Evolutionary conservation across 2,113 vertebrate species (phyloP), one percentile per base, ranked within the genome.

Genomic region (Poicephalus gulielmi): DNA sequence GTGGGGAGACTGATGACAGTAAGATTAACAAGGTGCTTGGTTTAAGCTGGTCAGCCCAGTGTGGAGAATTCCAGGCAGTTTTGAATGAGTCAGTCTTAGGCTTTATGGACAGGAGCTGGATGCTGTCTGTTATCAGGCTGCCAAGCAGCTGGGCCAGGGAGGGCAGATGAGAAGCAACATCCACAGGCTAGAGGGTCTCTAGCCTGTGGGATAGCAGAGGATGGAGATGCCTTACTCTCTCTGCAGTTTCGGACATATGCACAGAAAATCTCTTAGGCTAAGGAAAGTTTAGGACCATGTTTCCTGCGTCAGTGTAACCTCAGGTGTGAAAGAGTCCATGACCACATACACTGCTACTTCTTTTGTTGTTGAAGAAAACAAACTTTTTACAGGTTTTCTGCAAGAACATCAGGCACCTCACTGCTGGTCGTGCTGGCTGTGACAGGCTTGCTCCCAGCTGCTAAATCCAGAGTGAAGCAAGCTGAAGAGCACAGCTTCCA

Each of bases 21-120:
- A 11, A 23, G 43, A 44, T 23, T 33, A 50, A 11, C 49, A 70
- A 50, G 22, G 44, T 0, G 1, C 20, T 70, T n/a, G 16, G 16
- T 41, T 91, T 62, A 64, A 33, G 47, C 49, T 22, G 25, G 5
- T 47, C 0, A 0, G 6, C 44, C 10, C 17, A 31, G 16, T 13
- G 27, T 49, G 46, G 60, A 46, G 66, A 75, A 63, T 3, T 27
- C 11, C 41, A 16, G 33, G 22, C 3, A 41, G 17, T 35, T 94
- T 86, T 81, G 68, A 70, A 41, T 0, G 1, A 55, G 47, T 2
- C 62, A 37, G 35, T 30, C 6, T 5, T 55, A 30, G 55, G 47
- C 3, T 70, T 52, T 31, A 1, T 3, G 49, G 80, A 20, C 9
- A 35, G 25, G 24, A 83, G 17, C 41, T 83, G 80, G 41, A 17